Conservation (phyloP, 2,888 invertebrate species). For the Synergus japonicus region DNA sequence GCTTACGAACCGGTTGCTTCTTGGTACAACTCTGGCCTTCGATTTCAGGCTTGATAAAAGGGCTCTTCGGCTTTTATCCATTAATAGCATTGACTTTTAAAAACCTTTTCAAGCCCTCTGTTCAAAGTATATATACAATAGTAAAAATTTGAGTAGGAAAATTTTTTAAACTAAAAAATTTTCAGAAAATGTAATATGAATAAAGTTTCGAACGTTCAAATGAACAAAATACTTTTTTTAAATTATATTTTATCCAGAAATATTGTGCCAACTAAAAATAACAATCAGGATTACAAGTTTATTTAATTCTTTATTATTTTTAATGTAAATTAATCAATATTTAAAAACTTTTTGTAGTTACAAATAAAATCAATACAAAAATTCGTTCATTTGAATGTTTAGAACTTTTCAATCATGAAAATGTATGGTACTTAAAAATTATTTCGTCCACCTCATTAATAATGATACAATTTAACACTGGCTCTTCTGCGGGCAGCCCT, state of each 20-base stretch:
- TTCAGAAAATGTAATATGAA: not conserved
- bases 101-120: not conserved
- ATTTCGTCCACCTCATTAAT: not conserved
- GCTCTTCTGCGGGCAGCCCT: not conserved
- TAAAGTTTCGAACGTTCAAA: no score
- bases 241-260: no score
- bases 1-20: constrained; percentile 39
- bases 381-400: no score
- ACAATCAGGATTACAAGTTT: no score
- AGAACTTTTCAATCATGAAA: no score
- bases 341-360: no score
- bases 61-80: not conserved
- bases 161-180: not conserved
- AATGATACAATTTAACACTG: constrained; percentile 26
- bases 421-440: not conserved
- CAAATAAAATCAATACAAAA: no score
- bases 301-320: no score
- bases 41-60: constrained; percentile 14
- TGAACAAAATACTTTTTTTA: no score
- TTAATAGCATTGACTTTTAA: not conserved
- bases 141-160: not conserved
- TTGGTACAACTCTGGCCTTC: constrained; percentile 21
- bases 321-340: no score
- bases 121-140: no score
- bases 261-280: no score